phyloP scores from a whole-genome alignment of 1,140 invertebrate species.

The Delia radicum region DNA sequence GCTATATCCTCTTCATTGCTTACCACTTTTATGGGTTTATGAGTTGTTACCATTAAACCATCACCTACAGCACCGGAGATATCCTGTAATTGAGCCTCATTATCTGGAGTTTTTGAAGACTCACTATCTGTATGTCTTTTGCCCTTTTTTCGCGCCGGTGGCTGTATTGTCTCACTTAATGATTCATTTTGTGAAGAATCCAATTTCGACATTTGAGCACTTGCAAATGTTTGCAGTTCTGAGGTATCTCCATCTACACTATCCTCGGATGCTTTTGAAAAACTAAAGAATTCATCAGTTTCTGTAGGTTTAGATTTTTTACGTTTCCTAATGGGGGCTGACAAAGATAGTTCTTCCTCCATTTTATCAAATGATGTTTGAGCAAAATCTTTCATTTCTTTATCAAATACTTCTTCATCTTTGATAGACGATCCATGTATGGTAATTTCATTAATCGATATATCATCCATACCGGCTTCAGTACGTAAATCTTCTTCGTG shows the following conservation, averaged over 20 bases:
- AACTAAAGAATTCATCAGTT: slow-evolving; percentile 61
- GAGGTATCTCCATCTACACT: slow-evolving; percentile 59
- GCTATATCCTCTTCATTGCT: slow-evolving; percentile 45
- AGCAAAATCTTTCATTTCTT: slow-evolving; percentile 50
- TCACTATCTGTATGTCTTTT: slow-evolving; percentile 50
- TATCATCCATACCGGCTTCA: slow-evolving; percentile 82
- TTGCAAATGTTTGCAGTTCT: slow-evolving; percentile 63
- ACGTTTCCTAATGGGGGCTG: slow-evolving; percentile 44
- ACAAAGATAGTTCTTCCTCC: slow-evolving; percentile 44
- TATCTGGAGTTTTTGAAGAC: slow-evolving; percentile 53
- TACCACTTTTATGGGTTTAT: slow-evolving; percentile 36
- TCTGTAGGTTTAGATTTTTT: slow-evolving; percentile 49
- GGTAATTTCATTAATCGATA: slow-evolving; percentile 69
- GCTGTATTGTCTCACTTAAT: slow-evolving; percentile 33
- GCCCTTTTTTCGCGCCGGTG: slow-evolving; percentile 49
- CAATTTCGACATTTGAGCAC: slow-evolving; percentile 61
- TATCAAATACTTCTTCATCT: slow-evolving; percentile 56
- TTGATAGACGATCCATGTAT: slow-evolving; percentile 54
- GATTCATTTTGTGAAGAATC: slow-evolving; percentile 36
- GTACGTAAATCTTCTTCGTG: slow-evolving; percentile 79
- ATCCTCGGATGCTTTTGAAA: slow-evolving; percentile 48
- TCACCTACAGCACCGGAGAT: slow-evolving; percentile 60
- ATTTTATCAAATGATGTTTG: slow-evolving; percentile 47
- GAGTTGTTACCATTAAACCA: slow-evolving; percentile 48
- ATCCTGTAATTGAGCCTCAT: slow-evolving; percentile 54